Evolutionary conservation across 2,888 invertebrate genomes (phyloP), one percentile per base, ranked within the genome.

Genomic region (Nycteola revayana): DNA sequence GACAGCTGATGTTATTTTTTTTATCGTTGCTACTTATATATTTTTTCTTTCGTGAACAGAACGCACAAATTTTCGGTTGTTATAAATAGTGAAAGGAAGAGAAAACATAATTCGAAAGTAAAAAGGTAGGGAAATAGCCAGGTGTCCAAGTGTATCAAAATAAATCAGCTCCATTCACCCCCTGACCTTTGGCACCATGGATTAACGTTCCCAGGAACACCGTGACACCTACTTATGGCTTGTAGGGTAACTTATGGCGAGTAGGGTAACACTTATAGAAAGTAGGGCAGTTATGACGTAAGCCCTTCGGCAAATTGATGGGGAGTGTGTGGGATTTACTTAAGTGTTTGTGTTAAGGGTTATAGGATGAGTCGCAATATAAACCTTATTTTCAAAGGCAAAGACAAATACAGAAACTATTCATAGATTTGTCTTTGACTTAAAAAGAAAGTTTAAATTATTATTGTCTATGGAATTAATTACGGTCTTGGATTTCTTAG

Each of bases 131-230:
- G 14, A 14, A 14, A 14, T 14, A 35, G 28, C 64, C 69, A 63
- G 68, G 67, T 67, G 69, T 49, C 47, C 43, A 42, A 35, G 45
- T 45, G 43, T 60, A 44, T 60, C 51, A 41, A 50, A 58, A 65
- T 65, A 67, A 69, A 63, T 62, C 70, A 62, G 59, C 59, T 61
- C 62, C 38, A 35, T 36, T 62, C 57, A 59, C 48, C 64, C 60
- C 38, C 40, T 66, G 70, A 71, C 71, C 72, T 62, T 40, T 59
- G 61, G 47, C 54, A 42, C 44, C 47, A 36, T 43, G 65, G 67
- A 63, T 65, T 70, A 70, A 61, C 64, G 52, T 64, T 70, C 70
- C 69, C 70, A 71, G 60, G 66, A 58, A 51, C 52, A 49, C 42
- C 14, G 39, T 41, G 52, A 40, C 51, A 44, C 46, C 45, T 58